These are phyloP conservation scores for Zeus faber DNA, from an alignment of 2,113 vertebrate genomes.

Conservation along the genomic window DNA sequence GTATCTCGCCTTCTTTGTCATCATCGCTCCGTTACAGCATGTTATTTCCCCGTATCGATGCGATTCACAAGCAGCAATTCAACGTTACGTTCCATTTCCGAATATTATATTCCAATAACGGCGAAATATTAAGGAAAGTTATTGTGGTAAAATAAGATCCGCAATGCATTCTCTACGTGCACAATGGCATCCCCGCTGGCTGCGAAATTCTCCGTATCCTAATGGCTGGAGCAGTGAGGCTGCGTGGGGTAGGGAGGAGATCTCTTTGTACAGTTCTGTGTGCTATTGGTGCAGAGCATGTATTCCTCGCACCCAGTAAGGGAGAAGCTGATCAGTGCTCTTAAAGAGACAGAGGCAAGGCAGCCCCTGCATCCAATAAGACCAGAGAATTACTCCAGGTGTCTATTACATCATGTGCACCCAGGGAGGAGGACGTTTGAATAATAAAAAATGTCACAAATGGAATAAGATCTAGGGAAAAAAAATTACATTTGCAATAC, in stretches of 20 bases:
- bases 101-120: background rate
- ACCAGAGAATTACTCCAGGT: too few species aligned
- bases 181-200: constrained; percentile 23
- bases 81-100: constrained; percentile 2
- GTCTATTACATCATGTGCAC: too few species aligned
- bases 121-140: background rate
- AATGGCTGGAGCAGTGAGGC: constrained; percentile 51
- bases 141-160: too few species aligned
- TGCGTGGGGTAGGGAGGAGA: constrained; percentile 75
- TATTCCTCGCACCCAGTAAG: constrained; percentile 60
- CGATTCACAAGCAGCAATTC: background rate
- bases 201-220: constrained; percentile 33
- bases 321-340: background rate
- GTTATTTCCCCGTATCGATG: constrained; percentile 11
- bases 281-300: constrained; percentile 68
- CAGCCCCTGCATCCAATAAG: background rate
- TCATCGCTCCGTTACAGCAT: constrained; percentile 6
- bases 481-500: too few species aligned
- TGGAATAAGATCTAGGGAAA: too few species aligned
- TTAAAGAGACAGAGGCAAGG: constrained; percentile 38
- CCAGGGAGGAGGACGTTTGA: too few species aligned
- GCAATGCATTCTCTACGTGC: too few species aligned
- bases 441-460: too few species aligned
- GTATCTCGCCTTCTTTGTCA: constrained; percentile 58
- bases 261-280: constrained; percentile 66